phyloP scores from a whole-genome alignment of 2,797 vertebrate species.

The Enteromius anoplus region DNA sequence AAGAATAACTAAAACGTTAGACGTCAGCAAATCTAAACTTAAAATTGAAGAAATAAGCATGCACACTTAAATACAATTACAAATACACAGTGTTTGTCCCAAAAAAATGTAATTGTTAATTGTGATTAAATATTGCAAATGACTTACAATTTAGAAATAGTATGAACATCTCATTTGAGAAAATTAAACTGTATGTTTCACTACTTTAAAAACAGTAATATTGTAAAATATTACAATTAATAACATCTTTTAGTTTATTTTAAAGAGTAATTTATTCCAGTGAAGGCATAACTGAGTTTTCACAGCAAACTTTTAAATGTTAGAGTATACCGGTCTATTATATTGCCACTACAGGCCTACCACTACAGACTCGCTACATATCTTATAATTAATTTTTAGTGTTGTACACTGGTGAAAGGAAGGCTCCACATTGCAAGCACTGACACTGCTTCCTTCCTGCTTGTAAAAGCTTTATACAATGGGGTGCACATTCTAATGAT shows the following conservation, averaged over 20 bases:
- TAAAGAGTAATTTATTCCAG: neutral
- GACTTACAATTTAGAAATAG: neutral
- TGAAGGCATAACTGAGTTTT: neutral
- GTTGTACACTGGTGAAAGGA: neutral
- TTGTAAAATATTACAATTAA: neutral
- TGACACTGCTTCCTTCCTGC: slow-evolving; percentile 39
- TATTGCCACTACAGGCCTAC: neutral
- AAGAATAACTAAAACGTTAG: neutral
- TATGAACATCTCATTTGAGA: too few species aligned
- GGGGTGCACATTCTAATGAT: slow-evolving; percentile 50
- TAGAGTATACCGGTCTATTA: neutral
- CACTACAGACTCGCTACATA: slow-evolving; percentile 2
- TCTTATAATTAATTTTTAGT: neutral
- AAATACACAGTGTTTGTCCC: neutral
- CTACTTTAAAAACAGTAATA: neutral
- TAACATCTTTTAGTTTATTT: neutral
- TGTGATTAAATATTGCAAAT: neutral
- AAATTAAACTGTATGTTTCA: neutral
- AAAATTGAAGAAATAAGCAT: neutral
- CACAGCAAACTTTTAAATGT: neutral
- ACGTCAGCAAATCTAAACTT: neutral
- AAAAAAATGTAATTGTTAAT: neutral
- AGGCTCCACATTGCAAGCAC: slow-evolving; percentile 23
- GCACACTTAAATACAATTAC: neutral
- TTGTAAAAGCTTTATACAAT: slow-evolving; percentile 50